Conservation (phyloP, 2,888 invertebrate genomes). For the Agonopterix subpropinquella region DNA sequence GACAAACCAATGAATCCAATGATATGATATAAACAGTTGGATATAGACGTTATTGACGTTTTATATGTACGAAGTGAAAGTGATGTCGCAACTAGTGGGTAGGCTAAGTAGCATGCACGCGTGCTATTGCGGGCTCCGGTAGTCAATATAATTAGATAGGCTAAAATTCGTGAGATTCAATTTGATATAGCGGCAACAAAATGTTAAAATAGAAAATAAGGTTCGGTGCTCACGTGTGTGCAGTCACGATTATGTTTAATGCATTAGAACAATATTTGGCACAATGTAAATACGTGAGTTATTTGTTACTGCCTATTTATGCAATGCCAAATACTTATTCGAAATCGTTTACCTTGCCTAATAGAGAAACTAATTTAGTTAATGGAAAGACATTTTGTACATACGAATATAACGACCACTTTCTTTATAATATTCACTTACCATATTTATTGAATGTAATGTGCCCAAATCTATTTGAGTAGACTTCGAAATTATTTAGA, state of each 20-base stretch:
- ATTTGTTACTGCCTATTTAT: too few relatives aligned
- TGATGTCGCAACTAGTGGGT: constrained; percentile 52
- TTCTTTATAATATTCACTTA: too few relatives aligned
- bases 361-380: too few relatives aligned
- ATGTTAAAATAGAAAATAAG: not conserved
- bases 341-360: too few relatives aligned
- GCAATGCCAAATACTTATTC: too few relatives aligned
- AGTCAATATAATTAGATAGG: constrained; percentile 22
- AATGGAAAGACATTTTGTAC: too few relatives aligned
- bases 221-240: not conserved
- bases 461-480: too few relatives aligned
- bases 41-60: constrained; percentile 10
- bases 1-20: constrained; percentile 1
- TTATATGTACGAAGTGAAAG: constrained; percentile 55
- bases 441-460: too few relatives aligned
- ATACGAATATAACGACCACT: too few relatives aligned
- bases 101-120: constrained; percentile 21
- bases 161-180: not conserved
- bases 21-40: constrained; percentile 1
- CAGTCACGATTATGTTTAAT: not conserved
- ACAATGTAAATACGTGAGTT: not conserved
- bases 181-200: not conserved
- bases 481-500: too few relatives aligned
- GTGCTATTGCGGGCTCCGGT: constrained; percentile 25
- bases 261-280: not conserved